Conservation (phyloP, 1,140 invertebrate species). For the Drosophila triauraria region DNA sequence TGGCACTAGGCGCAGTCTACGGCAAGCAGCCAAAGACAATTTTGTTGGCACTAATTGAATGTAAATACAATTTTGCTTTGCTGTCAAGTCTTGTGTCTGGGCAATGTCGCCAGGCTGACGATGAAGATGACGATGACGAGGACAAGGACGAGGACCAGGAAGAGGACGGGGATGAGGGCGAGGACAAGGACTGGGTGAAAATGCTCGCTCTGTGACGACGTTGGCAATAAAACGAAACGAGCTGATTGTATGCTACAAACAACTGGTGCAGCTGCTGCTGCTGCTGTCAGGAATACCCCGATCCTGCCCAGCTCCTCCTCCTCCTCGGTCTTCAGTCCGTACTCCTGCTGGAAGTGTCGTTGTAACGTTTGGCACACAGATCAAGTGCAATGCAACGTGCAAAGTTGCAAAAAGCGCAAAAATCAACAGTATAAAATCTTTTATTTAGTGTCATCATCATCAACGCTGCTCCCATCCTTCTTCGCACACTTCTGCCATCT, state of each 20-base stretch:
- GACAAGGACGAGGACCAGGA: not conserved
- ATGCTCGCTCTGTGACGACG: slow-evolving; percentile 54
- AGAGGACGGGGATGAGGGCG: not conserved
- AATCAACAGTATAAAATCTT: slow-evolving; percentile 83
- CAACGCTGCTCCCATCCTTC: slow-evolving; percentile 41
- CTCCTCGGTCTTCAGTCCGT: slow-evolving; percentile 17
- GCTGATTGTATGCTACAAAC: slow-evolving; percentile 82
- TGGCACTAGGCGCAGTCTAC: slow-evolving; percentile 65
- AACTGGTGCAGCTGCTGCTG: slow-evolving; percentile 65
- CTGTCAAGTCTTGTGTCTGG: slow-evolving; percentile 83
- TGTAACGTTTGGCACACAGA: slow-evolving; percentile 82
- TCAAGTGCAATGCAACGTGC: slow-evolving; percentile 83
- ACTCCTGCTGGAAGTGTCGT: slow-evolving; percentile 71
- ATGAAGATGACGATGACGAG: slow-evolving; percentile 43
- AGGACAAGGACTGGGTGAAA: slow-evolving; percentile 8
- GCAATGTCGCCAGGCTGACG: slow-evolving; percentile 46
- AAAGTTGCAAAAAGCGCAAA: slow-evolving; percentile 83
- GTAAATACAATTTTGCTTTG: slow-evolving; percentile 84
- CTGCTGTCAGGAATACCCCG: slow-evolving; percentile 17
- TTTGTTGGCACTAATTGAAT: slow-evolving; percentile 84
- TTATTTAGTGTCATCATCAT: slow-evolving; percentile 82
- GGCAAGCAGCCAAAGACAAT: slow-evolving; percentile 82
- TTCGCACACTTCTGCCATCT: not conserved
- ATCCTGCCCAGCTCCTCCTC: slow-evolving; percentile 5
- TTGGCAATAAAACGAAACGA: slow-evolving; percentile 83